A percentile compares a stretch with the other conserved stretches of the same genome.
Evolutionary conservation across 1,140 invertebrate genomes (phyloP).

Genomic region (Gerris buenoi): DNA sequence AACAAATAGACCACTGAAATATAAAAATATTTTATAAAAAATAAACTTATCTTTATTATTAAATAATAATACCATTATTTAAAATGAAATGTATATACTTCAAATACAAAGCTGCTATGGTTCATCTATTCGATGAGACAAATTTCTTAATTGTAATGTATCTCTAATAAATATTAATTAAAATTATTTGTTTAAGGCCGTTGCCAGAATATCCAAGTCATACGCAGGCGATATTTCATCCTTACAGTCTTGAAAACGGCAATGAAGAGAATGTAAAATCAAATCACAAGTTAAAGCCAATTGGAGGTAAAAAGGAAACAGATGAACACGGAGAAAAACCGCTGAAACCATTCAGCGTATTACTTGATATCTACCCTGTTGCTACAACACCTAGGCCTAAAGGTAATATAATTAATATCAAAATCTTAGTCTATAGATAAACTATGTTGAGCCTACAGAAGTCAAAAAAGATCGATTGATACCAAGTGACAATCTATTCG

Average conservation of each 20-base stretch:
- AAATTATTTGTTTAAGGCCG: background rate
- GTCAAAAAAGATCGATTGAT: no score
- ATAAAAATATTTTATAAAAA: no score
- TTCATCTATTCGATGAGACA: no score
- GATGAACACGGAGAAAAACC: background rate
- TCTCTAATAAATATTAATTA: no score
- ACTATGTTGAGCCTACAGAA: no score
- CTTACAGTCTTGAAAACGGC: background rate
- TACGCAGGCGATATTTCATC: background rate
- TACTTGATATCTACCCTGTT: constrained; percentile 20
- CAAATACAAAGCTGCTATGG: no score
- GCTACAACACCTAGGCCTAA: background rate
- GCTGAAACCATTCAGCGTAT: constrained; percentile 16
- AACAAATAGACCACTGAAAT: no score
- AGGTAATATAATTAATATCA: background rate
- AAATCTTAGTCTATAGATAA: background rate
- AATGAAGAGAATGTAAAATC: background rate
- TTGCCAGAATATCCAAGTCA: background rate
- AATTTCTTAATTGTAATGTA: no score
- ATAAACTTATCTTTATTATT: no score
- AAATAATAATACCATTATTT: no score
- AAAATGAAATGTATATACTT: no score
- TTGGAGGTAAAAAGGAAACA: background rate
- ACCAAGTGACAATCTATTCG: no score
- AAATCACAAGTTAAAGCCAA: background rate